Percentiles rank a stretch among this genome's conserved stretches.
Conservation (phyloP, 2,797 vertebrate genomes). For the Enteromius fasciolatus region DNA sequence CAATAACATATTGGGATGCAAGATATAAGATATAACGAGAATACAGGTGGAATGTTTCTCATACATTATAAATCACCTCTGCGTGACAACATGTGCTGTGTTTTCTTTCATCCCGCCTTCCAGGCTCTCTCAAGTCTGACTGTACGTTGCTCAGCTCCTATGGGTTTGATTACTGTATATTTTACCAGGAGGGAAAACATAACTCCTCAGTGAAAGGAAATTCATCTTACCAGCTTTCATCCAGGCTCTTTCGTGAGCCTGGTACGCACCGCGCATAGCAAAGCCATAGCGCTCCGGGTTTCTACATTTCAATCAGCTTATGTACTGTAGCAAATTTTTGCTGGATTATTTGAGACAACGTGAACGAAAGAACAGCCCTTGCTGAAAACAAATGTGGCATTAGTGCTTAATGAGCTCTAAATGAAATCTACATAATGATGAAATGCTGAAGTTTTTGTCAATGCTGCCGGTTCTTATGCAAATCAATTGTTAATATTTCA, state of each 20-base stretch:
- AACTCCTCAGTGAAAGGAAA: slow-evolving; percentile 55
- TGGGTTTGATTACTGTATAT: slow-evolving; percentile 55
- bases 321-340: not conserved
- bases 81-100: slow-evolving; percentile 40
- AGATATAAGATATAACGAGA: slow-evolving; percentile 16
- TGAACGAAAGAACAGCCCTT: not conserved
- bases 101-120: slow-evolving; percentile 45
- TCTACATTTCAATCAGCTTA: not conserved
- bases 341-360: not conserved
- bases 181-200: slow-evolving; percentile 44
- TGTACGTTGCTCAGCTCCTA: slow-evolving; percentile 36
- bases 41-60: slow-evolving; percentile 39
- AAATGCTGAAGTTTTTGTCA: not conserved
- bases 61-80: slow-evolving; percentile 59
- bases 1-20: slow-evolving; percentile 3
- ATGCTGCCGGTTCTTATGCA: not conserved
- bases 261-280: slow-evolving; percentile 4
- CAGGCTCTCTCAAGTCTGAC: slow-evolving; percentile 20
- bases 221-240: slow-evolving; percentile 53
- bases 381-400: not conserved
- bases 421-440: slow-evolving; percentile 1
- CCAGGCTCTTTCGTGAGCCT: slow-evolving; percentile 32
- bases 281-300: not conserved
- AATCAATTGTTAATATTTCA: not conserved
- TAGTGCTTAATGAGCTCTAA: not conserved